Evolutionary conservation across 2,113 vertebrate species (phyloP).

Genomic region (Polypterus senegalus): DNA sequence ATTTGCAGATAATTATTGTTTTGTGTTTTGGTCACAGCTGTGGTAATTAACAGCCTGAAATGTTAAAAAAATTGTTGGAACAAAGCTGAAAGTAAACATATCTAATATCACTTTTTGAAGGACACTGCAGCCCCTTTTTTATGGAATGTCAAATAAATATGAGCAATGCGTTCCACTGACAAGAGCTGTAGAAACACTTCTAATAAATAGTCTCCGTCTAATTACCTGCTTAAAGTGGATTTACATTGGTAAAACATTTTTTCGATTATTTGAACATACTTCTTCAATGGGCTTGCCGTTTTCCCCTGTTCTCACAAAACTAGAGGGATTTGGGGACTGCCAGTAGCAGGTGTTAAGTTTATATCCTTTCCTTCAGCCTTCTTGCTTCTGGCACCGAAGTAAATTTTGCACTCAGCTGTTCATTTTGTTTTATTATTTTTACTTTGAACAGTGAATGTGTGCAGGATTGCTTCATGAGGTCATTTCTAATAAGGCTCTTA

Average conservation of each 20-base stretch:
- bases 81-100: not conserved
- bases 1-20: not conserved
- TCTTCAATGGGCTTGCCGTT: slow-evolving; percentile 10
- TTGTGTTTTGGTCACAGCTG: not conserved
- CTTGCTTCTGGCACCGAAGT: slow-evolving; percentile 16
- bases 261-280: slow-evolving; percentile 15
- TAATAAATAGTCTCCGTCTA: slow-evolving; percentile 14
- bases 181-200: slow-evolving; percentile 7
- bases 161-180: slow-evolving; percentile 3
- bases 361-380: slow-evolving; percentile 26
- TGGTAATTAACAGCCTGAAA: not conserved
- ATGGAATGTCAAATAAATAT: not conserved
- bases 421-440: slow-evolving; percentile 20
- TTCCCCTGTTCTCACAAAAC: slow-evolving; percentile 22
- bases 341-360: slow-evolving; percentile 39
- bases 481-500: slow-evolving; percentile 19
- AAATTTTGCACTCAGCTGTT: slow-evolving; percentile 18
- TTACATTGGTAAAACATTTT: slow-evolving; percentile 22
- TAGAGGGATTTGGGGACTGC: slow-evolving; percentile 24
- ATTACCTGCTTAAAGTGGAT: slow-evolving; percentile 11
- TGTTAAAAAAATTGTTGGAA: not conserved
- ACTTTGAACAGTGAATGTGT: slow-evolving; percentile 23
- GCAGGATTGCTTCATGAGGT: slow-evolving; percentile 25
- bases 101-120: not conserved
- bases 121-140: not conserved